Evolutionary conservation across 2,113 vertebrate genomes (phyloP).

Genomic region (Macquaria australasica): DNA sequence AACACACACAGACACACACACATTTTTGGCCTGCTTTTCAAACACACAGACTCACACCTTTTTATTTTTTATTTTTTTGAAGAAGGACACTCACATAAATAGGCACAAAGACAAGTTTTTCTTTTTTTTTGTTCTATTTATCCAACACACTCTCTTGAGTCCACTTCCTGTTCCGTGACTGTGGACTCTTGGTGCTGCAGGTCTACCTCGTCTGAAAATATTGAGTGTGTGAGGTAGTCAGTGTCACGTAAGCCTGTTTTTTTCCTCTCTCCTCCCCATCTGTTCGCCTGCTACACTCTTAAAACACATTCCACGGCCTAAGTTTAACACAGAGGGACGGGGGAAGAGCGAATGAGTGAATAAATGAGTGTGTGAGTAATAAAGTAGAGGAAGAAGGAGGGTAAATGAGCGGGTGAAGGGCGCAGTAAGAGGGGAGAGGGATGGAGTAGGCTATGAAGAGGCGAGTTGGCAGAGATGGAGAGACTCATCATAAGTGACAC

Average conservation of each 20-base stretch:
- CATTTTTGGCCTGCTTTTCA: slow-evolving; percentile 51
- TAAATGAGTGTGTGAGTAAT: slow-evolving; percentile 20
- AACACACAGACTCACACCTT: slow-evolving; percentile 2
- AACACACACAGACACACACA: slow-evolving; percentile 24
- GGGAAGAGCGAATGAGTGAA: neutral
- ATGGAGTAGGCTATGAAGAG: slow-evolving; percentile 1
- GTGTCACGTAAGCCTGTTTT: neutral
- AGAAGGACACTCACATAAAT: slow-evolving; percentile 43
- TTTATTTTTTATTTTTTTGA: slow-evolving; percentile 17
- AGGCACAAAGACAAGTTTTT: slow-evolving; percentile 25
- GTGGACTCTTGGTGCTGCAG: slow-evolving; percentile 23
- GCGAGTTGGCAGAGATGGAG: slow-evolving; percentile 50
- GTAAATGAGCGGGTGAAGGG: slow-evolving; percentile 5
- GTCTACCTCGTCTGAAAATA: neutral
- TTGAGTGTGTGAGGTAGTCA: neutral
- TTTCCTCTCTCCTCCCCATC: slow-evolving; percentile 11
- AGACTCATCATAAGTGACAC: slow-evolving; percentile 54
- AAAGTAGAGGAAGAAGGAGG: neutral
- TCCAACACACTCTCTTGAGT: slow-evolving; percentile 14
- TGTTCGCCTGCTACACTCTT: slow-evolving; percentile 41
- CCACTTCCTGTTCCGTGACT: slow-evolving; percentile 10
- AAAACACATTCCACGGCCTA: slow-evolving; percentile 24
- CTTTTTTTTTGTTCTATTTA: slow-evolving; percentile 46
- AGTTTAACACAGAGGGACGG: neutral
- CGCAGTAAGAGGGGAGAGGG: neutral